Percentiles rank a stretch among this genome's conserved stretches.
Evolutionary conservation across 1,140 invertebrate genomes (phyloP).

Genomic region (Calosoma granatense): DNA sequence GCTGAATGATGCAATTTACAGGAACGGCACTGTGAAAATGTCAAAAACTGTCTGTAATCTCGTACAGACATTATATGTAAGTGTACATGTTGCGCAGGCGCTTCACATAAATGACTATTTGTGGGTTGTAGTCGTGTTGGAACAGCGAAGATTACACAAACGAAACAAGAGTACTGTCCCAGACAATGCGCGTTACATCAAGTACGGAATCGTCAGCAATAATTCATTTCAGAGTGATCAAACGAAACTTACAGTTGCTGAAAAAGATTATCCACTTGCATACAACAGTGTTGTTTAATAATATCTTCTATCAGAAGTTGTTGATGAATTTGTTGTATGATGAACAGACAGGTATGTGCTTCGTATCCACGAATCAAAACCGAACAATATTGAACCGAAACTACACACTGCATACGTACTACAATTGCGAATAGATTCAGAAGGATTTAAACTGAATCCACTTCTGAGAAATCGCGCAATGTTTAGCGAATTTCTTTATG

Average conservation of each 20-base stretch:
- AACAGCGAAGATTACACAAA: not conserved
- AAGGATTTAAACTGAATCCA: too few species aligned
- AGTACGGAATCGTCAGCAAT: not conserved
- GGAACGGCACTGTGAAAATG: not conserved
- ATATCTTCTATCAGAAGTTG: not conserved
- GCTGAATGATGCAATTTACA: not conserved
- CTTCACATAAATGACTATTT: not conserved
- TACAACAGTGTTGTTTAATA: not conserved
- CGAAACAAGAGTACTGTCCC: not conserved
- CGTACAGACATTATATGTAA: not conserved
- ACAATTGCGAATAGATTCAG: too few species aligned
- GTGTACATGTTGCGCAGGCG: not conserved
- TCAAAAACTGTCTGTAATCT: not conserved
- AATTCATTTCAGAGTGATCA: not conserved
- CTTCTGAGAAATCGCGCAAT: too few species aligned
- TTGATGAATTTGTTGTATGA: not conserved
- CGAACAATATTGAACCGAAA: not conserved
- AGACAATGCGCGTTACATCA: not conserved
- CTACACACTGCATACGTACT: too few species aligned
- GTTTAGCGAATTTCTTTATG: too few species aligned
- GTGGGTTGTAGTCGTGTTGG: not conserved
- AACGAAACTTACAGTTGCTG: not conserved
- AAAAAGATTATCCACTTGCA: not conserved
- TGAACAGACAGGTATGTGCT: not conserved
- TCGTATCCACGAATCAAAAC: not conserved